phyloP scores from a whole-genome alignment of 2,113 vertebrate species.

The Chascanopsetta lugubris region DNA sequence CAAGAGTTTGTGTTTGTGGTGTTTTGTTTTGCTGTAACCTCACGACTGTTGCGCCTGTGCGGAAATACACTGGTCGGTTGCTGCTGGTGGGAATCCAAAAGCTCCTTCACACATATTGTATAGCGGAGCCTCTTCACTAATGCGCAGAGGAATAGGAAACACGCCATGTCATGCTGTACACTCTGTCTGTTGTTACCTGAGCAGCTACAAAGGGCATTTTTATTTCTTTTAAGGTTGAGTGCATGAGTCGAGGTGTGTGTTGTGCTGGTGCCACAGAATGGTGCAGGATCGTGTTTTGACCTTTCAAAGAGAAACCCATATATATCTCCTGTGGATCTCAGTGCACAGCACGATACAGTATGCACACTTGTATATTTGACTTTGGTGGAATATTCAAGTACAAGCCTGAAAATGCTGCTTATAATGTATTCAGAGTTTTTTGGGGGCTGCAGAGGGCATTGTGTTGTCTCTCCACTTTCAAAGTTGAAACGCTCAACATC shows the following conservation, averaged over 20 bases:
- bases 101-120: neutral
- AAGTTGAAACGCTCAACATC: slow-evolving; percentile 70
- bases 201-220: slow-evolving; percentile 26
- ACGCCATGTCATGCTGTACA: slow-evolving; percentile 20
- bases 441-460: slow-evolving; percentile 52
- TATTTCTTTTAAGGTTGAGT: slow-evolving; percentile 33
- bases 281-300: slow-evolving; percentile 41
- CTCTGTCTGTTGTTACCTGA: slow-evolving; percentile 9
- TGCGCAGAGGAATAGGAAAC: slow-evolving; percentile 16
- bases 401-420: slow-evolving; percentile 34
- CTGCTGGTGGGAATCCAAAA: slow-evolving; percentile 11
- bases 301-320: slow-evolving; percentile 35
- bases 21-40: neutral
- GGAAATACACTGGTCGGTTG: neutral
- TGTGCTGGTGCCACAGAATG: slow-evolving; percentile 35
- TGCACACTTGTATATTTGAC: slow-evolving; percentile 12
- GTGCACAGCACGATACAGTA: slow-evolving; percentile 10
- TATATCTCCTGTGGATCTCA: slow-evolving; percentile 11
- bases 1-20: neutral
- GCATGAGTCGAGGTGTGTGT: slow-evolving; percentile 29
- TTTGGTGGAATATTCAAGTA: slow-evolving; percentile 39
- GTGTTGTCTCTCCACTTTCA: slow-evolving; percentile 55
- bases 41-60: neutral
- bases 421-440: slow-evolving; percentile 40
- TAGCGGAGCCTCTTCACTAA: slow-evolving; percentile 18